Conservation (phyloP, 1,140 invertebrate species). For the Mamestra configurata region DNA sequence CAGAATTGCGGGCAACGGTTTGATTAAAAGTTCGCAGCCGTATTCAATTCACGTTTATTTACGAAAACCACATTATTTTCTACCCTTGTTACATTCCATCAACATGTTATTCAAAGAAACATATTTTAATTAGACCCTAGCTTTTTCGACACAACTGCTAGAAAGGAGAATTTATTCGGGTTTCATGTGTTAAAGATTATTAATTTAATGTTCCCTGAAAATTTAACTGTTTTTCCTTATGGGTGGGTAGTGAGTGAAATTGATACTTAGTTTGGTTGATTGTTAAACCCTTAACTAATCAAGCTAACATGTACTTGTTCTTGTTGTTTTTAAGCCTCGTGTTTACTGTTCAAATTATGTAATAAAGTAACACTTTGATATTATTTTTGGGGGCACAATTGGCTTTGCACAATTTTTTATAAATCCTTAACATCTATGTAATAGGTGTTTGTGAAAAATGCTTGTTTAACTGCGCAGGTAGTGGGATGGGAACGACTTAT, state of each 20-base stretch:
- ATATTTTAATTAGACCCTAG: conserved; percentile 32
- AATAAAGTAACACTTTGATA: no score
- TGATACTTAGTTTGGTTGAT: not conserved
- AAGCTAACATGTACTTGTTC: no score
- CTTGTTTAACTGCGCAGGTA: no score
- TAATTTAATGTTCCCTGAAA: not conserved
- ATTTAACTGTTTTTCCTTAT: not conserved
- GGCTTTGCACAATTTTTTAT: no score
- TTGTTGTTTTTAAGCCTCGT: no score
- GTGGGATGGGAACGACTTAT: no score
- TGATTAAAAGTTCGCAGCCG: no score
- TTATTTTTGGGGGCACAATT: no score
- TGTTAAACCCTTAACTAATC: no score
- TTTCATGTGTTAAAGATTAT: conserved; percentile 19
- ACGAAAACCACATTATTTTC: not conserved
- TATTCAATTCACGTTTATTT: conserved; percentile 1
- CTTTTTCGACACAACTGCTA: not conserved
- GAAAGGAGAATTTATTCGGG: not conserved
- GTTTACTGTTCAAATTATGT: no score
- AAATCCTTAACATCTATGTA: no score
- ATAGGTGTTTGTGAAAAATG: no score
- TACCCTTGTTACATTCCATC: conserved; percentile 1
- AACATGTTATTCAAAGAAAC: conserved; percentile 19
- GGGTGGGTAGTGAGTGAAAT: not conserved
- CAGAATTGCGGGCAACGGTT: not conserved